Conservation (phyloP, 1,140 invertebrate species). For the Proales similis region DNA sequence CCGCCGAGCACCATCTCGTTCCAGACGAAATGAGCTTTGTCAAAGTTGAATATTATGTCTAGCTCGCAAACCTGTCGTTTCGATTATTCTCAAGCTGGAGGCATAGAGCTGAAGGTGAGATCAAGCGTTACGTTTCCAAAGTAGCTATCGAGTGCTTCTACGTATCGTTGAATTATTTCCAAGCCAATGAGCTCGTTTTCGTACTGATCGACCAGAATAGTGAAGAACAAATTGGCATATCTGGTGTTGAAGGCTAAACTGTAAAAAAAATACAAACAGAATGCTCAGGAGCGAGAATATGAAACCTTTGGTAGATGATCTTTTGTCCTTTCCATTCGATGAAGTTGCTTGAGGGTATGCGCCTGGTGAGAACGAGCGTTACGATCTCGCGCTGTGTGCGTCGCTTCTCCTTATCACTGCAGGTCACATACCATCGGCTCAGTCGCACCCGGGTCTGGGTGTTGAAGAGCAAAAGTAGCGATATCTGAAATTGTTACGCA, state of each 20-base stretch:
- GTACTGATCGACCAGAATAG: constrained; percentile 39
- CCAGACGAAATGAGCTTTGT: constrained; percentile 41
- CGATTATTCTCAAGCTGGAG: constrained; percentile 2
- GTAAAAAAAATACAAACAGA: neutral
- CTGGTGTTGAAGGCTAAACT: neutral
- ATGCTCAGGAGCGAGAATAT: neutral
- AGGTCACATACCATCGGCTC: constrained; percentile 21
- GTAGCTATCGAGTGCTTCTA: constrained; percentile 41
- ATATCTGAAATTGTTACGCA: constrained; percentile 33
- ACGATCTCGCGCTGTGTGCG: constrained; percentile 8
- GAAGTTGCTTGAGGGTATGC: constrained; percentile 27
- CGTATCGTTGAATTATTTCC: constrained; percentile 42
- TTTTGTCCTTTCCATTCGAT: constrained; percentile 22
- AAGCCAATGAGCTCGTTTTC: constrained; percentile 41
- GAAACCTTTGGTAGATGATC: constrained; percentile 29
- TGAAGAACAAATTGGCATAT: constrained; percentile 40
- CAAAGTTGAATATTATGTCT: constrained; percentile 42
- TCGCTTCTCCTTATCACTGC: constrained; percentile 6
- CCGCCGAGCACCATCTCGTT: constrained; percentile 41
- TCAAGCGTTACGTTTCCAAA: constrained; percentile 40
- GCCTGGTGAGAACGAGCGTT: neutral
- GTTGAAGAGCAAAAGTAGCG: constrained; percentile 20
- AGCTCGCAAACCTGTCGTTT: constrained; percentile 41
- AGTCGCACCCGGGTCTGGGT: constrained; percentile 18
- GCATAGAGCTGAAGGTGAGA: neutral